Percentiles rank a stretch among this genome's conserved stretches.
These are phyloP conservation scores for human DNA, from an alignment of 2,113 vertebrate genomes.

Conservation along the genomic window DNA sequence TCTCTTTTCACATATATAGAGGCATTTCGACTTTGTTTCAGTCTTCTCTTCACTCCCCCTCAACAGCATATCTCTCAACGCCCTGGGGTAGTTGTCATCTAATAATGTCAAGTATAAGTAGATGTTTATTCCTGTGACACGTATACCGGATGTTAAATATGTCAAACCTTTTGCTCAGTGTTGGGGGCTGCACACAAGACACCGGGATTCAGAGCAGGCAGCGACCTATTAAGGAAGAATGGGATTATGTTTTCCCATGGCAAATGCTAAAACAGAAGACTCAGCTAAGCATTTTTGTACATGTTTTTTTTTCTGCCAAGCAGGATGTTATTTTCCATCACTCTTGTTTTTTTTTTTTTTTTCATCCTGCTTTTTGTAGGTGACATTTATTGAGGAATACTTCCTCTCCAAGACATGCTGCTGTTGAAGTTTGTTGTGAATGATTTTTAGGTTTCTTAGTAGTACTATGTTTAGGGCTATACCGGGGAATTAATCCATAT, in stretches of 20 bases:
- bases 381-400: background rate
- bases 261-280: background rate
- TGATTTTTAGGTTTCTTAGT: background rate
- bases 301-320: background rate
- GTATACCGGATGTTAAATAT: background rate
- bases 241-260: background rate
- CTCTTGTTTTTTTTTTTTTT: background rate
- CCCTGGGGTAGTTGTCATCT: background rate
- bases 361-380: accelerated
- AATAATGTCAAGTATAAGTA: background rate
- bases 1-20: background rate
- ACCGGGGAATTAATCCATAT: background rate
- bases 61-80: background rate
- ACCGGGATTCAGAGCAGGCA: background rate
- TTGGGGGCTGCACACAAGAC: background rate
- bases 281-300: background rate
- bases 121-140: background rate
- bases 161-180: background rate
- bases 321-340: background rate
- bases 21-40: background rate
- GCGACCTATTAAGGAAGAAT: background rate
- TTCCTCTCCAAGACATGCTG: background rate
- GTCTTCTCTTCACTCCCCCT: background rate
- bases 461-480: background rate
- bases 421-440: background rate